Evolutionary conservation across 2,888 invertebrate genomes (phyloP).

Genomic region (Agrochola litura): DNA sequence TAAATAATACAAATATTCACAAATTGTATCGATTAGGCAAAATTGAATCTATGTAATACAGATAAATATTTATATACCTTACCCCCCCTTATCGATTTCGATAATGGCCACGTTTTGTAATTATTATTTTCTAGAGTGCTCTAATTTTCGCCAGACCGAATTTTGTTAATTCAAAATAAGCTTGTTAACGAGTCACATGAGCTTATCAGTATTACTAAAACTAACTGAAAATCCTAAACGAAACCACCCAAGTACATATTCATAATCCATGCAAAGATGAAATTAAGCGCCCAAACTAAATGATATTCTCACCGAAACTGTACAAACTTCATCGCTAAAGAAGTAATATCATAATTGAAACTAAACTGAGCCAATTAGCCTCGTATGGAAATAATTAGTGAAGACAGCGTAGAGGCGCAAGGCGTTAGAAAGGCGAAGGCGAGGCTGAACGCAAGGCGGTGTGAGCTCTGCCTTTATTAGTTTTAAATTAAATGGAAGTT

Average conservation of each 20-base stretch:
- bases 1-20: neutral
- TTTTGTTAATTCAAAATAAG: neutral
- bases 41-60: neutral
- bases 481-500: constrained; percentile 29
- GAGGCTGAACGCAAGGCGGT: neutral
- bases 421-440: constrained; percentile 7
- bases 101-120: neutral
- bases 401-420: constrained; percentile 31
- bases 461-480: constrained; percentile 20
- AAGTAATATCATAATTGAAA: constrained; percentile 68
- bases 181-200: neutral
- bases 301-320: constrained; percentile 33
- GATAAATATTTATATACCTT: neutral
- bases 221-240: neutral
- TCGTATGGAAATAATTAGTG: constrained; percentile 66
- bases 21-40: too few relatives aligned
- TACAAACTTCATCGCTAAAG: constrained; percentile 46
- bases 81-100: neutral
- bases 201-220: neutral
- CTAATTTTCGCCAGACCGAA: neutral
- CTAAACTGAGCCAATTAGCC: constrained; percentile 66
- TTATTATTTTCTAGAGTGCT: neutral
- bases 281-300: constrained; percentile 35
- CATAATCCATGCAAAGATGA: constrained; percentile 34
- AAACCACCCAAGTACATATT: constrained; percentile 23